Percentiles rank a stretch among this genome's conserved stretches.
phyloP scores from a whole-genome alignment of 2,797 vertebrate genomes.

The Chlorospingus semifuscus region DNA sequence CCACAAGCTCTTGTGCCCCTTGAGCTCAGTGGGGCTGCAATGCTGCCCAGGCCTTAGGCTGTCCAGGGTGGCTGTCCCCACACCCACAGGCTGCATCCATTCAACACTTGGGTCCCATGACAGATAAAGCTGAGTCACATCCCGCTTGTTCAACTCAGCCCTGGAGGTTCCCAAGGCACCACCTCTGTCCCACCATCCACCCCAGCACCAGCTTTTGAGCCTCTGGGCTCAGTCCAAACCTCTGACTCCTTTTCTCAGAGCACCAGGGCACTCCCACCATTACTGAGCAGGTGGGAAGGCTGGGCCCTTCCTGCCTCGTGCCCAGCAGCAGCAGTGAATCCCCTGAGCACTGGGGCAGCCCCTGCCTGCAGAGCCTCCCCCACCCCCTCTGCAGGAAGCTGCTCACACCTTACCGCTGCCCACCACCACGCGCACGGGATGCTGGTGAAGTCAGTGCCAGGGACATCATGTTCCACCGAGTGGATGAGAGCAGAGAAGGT shows the following conservation, averaged over 20 bases:
- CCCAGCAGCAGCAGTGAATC: neutral
- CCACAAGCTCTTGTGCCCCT: neutral
- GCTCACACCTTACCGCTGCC: constrained; percentile 85
- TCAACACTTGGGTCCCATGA: neutral
- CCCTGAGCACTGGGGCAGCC: neutral
- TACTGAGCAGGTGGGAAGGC: neutral
- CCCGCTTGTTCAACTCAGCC: neutral
- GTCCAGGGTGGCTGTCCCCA: neutral
- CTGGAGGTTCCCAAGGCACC: neutral
- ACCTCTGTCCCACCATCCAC: neutral
- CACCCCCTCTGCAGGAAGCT: neutral
- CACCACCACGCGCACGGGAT: constrained; percentile 92
- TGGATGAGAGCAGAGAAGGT: constrained; percentile 92
- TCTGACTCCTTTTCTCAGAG: neutral
- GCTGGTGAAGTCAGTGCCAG: constrained; percentile 88
- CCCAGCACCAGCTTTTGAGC: neutral
- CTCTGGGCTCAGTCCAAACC: neutral
- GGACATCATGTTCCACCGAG: constrained; percentile 87
- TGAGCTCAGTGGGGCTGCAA: fast-evolving
- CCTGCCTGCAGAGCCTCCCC: fast-evolving
- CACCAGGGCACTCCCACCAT: neutral
- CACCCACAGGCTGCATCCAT: neutral
- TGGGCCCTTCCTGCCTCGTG: neutral
- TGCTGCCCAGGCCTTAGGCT: neutral
- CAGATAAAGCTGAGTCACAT: neutral